phyloP scores from a whole-genome alignment of 2,888 invertebrate genomes.

The Girardia tigrina region DNA sequence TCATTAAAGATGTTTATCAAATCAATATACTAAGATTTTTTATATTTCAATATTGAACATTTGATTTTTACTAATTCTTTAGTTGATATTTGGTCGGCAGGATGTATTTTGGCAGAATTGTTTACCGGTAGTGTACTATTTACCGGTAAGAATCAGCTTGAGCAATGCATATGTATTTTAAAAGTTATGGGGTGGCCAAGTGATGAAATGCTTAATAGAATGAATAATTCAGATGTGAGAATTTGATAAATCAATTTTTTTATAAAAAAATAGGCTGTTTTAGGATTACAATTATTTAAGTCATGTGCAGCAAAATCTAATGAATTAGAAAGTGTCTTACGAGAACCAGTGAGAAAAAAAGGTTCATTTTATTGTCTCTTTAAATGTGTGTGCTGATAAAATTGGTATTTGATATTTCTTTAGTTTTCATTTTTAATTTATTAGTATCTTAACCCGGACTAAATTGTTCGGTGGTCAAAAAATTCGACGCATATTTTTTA shows the following conservation, averaged over 20 bases:
- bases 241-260: neutral
- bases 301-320: neutral
- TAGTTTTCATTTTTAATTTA: no score
- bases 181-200: constrained; percentile 2
- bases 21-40: no score
- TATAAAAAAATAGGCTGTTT: neutral
- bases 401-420: no score
- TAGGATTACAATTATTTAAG: neutral
- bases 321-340: neutral
- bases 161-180: neutral
- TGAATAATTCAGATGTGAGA: neutral
- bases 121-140: neutral
- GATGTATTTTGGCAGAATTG: neutral
- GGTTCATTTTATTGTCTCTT: no score
- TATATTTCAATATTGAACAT: no score
- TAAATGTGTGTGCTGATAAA: no score
- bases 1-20: no score
- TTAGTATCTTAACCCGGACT: no score
- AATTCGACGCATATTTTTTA: no score
- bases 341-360: neutral
- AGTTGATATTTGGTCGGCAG: constrained; percentile 8
- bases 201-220: neutral
- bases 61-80: no score
- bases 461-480: no score
- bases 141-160: neutral